Evolutionary conservation across 2,888 invertebrate genomes (phyloP).

Genomic region (Nephrocerus scutellatus): DNA sequence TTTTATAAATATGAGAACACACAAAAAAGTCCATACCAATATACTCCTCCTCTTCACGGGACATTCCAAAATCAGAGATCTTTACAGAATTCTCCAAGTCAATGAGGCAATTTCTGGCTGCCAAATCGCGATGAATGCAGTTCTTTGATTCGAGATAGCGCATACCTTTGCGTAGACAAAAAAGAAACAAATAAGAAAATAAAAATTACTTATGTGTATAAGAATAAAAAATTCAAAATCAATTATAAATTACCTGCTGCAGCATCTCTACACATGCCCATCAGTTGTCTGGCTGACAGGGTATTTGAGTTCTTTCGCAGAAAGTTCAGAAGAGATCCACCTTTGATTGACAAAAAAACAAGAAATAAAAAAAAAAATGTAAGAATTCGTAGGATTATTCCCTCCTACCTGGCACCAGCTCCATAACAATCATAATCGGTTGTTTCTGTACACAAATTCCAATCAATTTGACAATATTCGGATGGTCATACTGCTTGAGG

Average conservation of each 20-base stretch:
- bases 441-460: constrained; percentile 97
- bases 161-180: constrained; percentile 54
- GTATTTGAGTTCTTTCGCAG: constrained; percentile 69
- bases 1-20: neutral
- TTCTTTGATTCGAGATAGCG: constrained; percentile 90
- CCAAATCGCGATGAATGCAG: constrained; percentile 93
- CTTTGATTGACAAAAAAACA: constrained; percentile 44
- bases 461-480: constrained; percentile 91
- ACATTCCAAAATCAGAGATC: constrained; percentile 98
- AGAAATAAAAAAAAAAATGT: constrained; percentile 1
- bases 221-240: neutral
- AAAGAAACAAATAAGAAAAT: neutral
- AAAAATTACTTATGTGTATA: neutral
- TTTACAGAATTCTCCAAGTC: constrained; percentile 82
- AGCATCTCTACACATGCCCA: constrained; percentile 90
- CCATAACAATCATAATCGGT: constrained; percentile 99
- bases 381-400: neutral
- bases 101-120: constrained; percentile 79
- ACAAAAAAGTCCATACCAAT: constrained; percentile 48
- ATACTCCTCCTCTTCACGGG: constrained; percentile 92
- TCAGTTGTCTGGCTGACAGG: constrained; percentile 60
- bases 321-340: constrained; percentile 85
- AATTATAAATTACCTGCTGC: constrained; percentile 63
- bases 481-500: constrained; percentile 93
- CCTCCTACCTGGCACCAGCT: constrained; percentile 67